Conservation (phyloP, 2,888 invertebrate species). For the Siphlonurus alternatus region DNA sequence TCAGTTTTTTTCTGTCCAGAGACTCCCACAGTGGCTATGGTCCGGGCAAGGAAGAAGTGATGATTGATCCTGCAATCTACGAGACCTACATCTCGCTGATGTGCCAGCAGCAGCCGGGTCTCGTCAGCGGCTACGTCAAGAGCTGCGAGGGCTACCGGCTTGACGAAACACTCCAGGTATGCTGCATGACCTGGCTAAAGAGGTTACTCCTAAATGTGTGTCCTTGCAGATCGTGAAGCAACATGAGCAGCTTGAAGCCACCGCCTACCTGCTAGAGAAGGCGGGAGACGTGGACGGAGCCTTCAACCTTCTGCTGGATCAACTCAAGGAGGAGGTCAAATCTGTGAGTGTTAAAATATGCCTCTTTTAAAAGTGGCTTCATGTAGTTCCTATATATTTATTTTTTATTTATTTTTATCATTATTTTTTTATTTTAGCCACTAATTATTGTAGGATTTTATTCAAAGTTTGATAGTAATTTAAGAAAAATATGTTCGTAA, state of each 20-base stretch:
- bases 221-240: conserved; percentile 39
- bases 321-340: conserved; percentile 17
- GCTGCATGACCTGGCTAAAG: conserved; percentile 5
- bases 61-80: conserved; percentile 30
- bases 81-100: conserved; percentile 45
- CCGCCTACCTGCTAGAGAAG: conserved; percentile 56
- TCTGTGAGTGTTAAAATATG: conserved; percentile 13
- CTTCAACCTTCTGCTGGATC: conserved; percentile 29
- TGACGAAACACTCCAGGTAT: conserved; percentile 37
- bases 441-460: too few species aligned
- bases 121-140: conserved; percentile 35
- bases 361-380: too few species aligned
- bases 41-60: conserved; percentile 16
- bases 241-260: conserved; percentile 43
- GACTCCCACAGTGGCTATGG: conserved; percentile 18
- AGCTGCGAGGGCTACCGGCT: conserved; percentile 39
- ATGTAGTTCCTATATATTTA: too few species aligned
- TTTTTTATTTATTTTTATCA: too few species aligned
- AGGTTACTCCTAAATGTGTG: conserved; percentile 5
- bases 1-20: conserved; percentile 13
- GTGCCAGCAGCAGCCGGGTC: conserved; percentile 35
- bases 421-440: too few species aligned
- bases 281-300: conserved; percentile 55
- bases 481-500: too few species aligned
- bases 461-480: too few species aligned